Conservation (phyloP, 1,140 invertebrate species). For the Paralvinella palmiformis region DNA sequence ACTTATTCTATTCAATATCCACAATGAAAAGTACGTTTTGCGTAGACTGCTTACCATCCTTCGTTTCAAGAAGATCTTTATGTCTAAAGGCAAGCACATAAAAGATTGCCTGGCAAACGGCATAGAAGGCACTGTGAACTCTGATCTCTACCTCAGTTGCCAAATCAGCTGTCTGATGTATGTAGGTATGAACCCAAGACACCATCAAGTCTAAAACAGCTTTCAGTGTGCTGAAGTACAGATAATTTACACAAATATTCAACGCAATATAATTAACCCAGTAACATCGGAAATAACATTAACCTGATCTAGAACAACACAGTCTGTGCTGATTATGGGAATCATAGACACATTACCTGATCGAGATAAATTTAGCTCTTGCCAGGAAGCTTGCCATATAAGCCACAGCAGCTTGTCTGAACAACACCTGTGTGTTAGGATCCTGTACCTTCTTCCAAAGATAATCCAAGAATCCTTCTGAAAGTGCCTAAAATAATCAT, state of each 20-base stretch:
- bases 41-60: slow-evolving; percentile 35
- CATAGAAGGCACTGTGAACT: slow-evolving; percentile 79
- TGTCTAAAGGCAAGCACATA: slow-evolving; percentile 83
- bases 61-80: slow-evolving; percentile 66
- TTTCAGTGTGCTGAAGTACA: slow-evolving; percentile 57
- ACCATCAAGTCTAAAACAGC: slow-evolving; percentile 60
- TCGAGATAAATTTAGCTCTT: slow-evolving; percentile 61
- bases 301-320: not conserved
- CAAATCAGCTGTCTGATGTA: slow-evolving; percentile 57
- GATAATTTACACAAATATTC: too few relatives aligned
- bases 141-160: slow-evolving; percentile 50
- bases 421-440: slow-evolving; percentile 59
- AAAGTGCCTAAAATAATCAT: slow-evolving; percentile 48
- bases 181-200: slow-evolving; percentile 70
- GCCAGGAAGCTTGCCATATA: slow-evolving; percentile 73
- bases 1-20: too few relatives aligned
- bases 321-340: not conserved
- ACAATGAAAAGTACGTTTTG: too few relatives aligned
- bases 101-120: slow-evolving; percentile 82
- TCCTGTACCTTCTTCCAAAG: slow-evolving; percentile 70
- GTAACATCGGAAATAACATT: too few relatives aligned
- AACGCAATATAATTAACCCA: not conserved
- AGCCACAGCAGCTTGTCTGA: slow-evolving; percentile 63
- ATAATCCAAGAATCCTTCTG: slow-evolving; percentile 64
- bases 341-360: slow-evolving; percentile 56